These are phyloP conservation scores for Echinops telfairi DNA, from an alignment of 2,113 vertebrate species.

Conservation along the genomic window DNA sequence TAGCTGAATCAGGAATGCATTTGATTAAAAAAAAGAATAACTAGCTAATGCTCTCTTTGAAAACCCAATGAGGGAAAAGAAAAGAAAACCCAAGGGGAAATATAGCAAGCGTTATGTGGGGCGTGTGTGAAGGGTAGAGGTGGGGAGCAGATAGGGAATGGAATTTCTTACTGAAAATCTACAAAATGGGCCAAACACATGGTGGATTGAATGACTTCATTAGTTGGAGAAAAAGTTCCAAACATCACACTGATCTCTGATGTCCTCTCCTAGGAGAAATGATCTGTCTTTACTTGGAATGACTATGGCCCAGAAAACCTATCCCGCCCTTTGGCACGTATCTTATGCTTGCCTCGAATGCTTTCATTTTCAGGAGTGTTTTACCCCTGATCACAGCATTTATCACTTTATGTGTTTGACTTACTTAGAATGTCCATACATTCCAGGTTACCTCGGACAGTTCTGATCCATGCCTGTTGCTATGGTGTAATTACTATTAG, in stretches of 20 bases:
- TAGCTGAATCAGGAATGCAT: constrained; percentile 35
- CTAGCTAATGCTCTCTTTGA: constrained; percentile 29
- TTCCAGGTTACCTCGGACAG: neutral
- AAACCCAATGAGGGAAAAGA: neutral
- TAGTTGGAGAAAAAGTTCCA: constrained; percentile 21
- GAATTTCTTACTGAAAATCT: constrained; percentile 54
- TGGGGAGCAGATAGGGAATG: neutral
- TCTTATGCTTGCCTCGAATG: constrained; percentile 41
- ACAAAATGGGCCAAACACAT: constrained; percentile 52
- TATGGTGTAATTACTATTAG: neutral
- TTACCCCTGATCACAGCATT: constrained; percentile 54
- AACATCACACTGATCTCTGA: constrained; percentile 48
- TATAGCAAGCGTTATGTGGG: neutral
- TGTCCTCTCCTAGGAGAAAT: constrained; percentile 67
- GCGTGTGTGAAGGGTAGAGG: neutral
- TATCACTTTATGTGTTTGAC: constrained; percentile 49
- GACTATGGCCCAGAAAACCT: constrained; percentile 35
- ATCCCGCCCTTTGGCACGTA: constrained; percentile 59
- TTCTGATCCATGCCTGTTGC: constrained; percentile 13
- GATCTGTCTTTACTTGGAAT: constrained; percentile 65
- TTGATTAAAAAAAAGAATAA: neutral
- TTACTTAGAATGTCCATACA: constrained; percentile 1
- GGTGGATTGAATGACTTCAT: constrained; percentile 66
- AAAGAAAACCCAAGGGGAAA: neutral
- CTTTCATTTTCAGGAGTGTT: constrained; percentile 64